phyloP scores from a whole-genome alignment of 2,797 vertebrate genomes.

The Melanotaenia parkinsoni region DNA sequence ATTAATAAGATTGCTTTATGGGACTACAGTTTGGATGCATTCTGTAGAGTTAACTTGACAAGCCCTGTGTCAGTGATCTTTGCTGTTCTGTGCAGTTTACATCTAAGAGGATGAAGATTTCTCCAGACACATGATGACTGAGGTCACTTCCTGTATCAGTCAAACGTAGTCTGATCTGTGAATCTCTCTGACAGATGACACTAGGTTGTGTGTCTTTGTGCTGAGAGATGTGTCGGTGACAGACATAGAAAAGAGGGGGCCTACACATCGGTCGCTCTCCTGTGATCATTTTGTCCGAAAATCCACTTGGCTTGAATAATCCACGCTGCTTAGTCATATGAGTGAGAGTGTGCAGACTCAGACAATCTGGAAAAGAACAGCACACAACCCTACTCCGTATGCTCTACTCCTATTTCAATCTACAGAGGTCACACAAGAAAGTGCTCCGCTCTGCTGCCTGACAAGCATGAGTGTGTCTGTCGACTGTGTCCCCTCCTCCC shows the following conservation, averaged over 20 bases:
- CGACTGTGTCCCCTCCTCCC: conserved; percentile 20
- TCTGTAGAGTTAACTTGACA: not conserved
- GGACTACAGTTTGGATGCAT: not conserved
- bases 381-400: conserved; percentile 41
- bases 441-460: conserved; percentile 46
- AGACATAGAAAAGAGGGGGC: conserved; percentile 10
- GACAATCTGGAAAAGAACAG: conserved; percentile 41
- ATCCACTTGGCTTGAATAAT: conserved; percentile 41
- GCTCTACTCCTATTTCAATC: conserved; percentile 63
- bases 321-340: conserved; percentile 44
- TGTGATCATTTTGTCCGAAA: conserved; percentile 23
- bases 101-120: conserved; percentile 15
- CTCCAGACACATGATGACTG: conserved; percentile 18
- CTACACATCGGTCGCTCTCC: conserved; percentile 23
- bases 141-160: conserved; percentile 30
- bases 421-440: conserved; percentile 50
- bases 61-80: conserved; percentile 31
- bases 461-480: conserved; percentile 44
- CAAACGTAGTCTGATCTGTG: conserved; percentile 23
- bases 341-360: conserved; percentile 39
- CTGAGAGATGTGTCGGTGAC: conserved; percentile 13
- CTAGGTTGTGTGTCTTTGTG: not conserved
- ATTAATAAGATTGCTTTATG: not conserved
- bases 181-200: not conserved
- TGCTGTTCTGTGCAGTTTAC: conserved; percentile 11